phyloP scores from a whole-genome alignment of 2,888 invertebrate genomes.

The Tortricodes alternella region DNA sequence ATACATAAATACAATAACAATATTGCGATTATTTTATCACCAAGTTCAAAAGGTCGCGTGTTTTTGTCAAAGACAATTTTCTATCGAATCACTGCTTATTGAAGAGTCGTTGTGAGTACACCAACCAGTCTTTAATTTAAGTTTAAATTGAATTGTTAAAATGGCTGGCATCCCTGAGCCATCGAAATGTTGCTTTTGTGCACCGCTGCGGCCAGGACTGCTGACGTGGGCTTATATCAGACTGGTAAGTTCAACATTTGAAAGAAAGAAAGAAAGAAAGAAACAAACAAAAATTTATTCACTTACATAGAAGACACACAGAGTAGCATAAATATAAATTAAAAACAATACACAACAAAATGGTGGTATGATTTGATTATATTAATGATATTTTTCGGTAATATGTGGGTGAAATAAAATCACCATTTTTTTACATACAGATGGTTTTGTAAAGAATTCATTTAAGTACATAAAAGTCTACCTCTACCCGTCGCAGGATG shows the following conservation, averaged over 20 bases:
- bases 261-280: too few species aligned
- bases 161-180: not conserved
- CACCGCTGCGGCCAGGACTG: not conserved
- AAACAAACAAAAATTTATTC: not conserved
- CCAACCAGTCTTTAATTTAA: not conserved
- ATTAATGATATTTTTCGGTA: too few species aligned
- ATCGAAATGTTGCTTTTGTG: not conserved
- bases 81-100: not conserved
- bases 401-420: too few species aligned
- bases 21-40: not conserved
- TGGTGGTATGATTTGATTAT: too few species aligned
- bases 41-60: not conserved
- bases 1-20: too few species aligned
- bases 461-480: too few species aligned
- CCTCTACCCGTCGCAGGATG: too few species aligned
- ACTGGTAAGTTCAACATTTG: not conserved
- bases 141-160: not conserved
- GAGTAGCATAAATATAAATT: not conserved
- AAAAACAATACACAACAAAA: too few species aligned
- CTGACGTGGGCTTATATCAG: not conserved
- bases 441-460: too few species aligned
- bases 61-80: not conserved
- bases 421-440: too few species aligned
- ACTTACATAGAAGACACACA: not conserved
- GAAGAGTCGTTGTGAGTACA: not conserved